These are phyloP conservation scores for Clepsis dumicolana DNA, from an alignment of 2,888 invertebrate species.

Conservation along the genomic window DNA sequence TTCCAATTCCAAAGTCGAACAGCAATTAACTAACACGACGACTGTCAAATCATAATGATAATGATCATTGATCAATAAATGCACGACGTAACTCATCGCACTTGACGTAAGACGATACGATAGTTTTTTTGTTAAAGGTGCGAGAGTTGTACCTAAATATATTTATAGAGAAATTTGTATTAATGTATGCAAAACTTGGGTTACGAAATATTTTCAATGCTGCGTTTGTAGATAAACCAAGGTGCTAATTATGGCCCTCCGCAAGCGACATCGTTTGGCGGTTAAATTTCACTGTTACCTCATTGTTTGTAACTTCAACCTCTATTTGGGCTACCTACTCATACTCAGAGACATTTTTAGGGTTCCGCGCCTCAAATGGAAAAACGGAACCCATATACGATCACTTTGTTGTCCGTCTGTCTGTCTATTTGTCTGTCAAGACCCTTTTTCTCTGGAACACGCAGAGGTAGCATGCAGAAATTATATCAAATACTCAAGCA, in stretches of 20 bases:
- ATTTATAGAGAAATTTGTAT: constrained; percentile 35
- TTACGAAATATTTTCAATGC: constrained; percentile 41
- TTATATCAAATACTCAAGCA: too few relatives aligned
- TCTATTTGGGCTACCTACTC: constrained; percentile 45
- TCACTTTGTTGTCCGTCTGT: too few relatives aligned
- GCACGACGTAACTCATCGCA: not conserved
- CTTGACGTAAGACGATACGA: not conserved
- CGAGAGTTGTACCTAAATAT: constrained; percentile 25
- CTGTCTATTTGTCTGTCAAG: too few relatives aligned
- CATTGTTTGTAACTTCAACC: constrained; percentile 54
- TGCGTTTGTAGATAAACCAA: constrained; percentile 46
- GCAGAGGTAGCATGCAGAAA: too few relatives aligned
- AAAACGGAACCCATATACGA: too few relatives aligned
- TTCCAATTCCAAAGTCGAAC: too few relatives aligned
- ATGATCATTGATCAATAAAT: too few relatives aligned
- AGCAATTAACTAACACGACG: too few relatives aligned
- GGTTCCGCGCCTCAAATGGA: too few relatives aligned
- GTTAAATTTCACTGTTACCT: constrained; percentile 57
- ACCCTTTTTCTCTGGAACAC: too few relatives aligned
- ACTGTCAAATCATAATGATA: too few relatives aligned
- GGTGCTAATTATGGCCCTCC: constrained; percentile 60
- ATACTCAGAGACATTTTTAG: constrained; percentile 26
- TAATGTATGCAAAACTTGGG: constrained; percentile 27
- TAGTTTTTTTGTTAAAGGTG: constrained; percentile 16
- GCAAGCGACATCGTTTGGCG: constrained; percentile 45